phyloP scores from a whole-genome alignment of 2,888 invertebrate species.

The Hypomecis punctinalis region DNA sequence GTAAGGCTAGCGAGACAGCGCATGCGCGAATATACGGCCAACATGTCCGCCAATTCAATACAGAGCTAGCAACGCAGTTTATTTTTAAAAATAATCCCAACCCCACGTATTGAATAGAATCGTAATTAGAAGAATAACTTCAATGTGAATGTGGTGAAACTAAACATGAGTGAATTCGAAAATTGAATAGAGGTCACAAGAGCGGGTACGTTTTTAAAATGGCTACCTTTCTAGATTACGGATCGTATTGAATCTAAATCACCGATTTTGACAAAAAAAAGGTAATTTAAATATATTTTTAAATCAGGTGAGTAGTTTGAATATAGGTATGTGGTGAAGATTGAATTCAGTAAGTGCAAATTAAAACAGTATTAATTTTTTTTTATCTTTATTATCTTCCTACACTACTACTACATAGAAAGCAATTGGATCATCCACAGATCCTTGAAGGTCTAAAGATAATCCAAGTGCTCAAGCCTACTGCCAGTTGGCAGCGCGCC shows the following conservation, averaged over 20 bases:
- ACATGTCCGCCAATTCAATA: conserved; percentile 54
- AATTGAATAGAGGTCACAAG: background rate
- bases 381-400: no score
- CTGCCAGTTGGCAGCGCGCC: no score
- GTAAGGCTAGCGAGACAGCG: conserved; percentile 54
- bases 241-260: background rate
- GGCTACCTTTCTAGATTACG: conserved; percentile 2
- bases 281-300: no score
- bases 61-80: conserved; percentile 27
- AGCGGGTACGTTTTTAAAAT: conserved; percentile 8
- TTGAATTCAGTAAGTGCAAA: no score
- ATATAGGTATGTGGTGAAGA: no score
- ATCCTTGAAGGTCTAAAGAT: no score
- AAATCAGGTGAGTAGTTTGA: no score
- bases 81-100: conserved; percentile 18
- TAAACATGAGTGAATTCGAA: background rate
- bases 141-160: background rate
- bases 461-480: no score
- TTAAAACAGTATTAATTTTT: no score
- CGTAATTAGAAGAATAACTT: background rate
- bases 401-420: no score
- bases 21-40: conserved; percentile 62
- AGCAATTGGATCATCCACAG: no score
- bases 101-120: conserved; percentile 1
- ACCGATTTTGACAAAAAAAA: background rate